Conservation (phyloP, 2,797 vertebrate species). For the Distichodus sexfasciatus region DNA sequence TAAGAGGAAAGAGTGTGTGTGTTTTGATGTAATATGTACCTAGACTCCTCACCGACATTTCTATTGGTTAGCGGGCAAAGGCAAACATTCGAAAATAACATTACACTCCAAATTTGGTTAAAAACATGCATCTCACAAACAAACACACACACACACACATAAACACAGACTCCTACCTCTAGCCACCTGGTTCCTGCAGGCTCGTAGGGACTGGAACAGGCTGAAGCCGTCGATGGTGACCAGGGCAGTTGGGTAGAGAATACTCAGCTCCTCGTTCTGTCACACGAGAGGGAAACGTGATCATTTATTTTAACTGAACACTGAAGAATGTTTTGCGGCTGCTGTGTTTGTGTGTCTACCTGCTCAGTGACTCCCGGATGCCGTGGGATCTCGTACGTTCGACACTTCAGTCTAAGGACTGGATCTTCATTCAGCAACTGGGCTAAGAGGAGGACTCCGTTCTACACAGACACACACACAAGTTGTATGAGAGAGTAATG, state of each 20-base stretch:
- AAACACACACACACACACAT: neutral
- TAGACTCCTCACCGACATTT: neutral
- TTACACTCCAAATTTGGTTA: no score
- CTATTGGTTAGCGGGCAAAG: neutral
- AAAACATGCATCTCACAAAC: no score
- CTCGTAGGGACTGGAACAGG: slow-evolving; percentile 95
- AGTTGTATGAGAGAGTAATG: no score
- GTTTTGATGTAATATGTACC: neutral
- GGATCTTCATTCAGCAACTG: slow-evolving; percentile 93
- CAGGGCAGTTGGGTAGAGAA: slow-evolving; percentile 90
- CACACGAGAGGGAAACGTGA: neutral
- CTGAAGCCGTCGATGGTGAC: slow-evolving; percentile 99
- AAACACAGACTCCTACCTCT: slow-evolving; percentile 75
- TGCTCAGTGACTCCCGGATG: slow-evolving; percentile 95
- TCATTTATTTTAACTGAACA: no score
- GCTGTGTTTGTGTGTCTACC: slow-evolving; percentile 67
- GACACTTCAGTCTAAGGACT: slow-evolving; percentile 91
- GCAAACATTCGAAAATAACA: no score
- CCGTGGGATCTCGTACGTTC: slow-evolving; percentile 94
- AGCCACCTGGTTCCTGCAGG: slow-evolving; percentile 97
- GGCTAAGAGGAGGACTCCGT: slow-evolving; percentile 89
- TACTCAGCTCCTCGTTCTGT: slow-evolving; percentile 95
- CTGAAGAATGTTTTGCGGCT: no score
- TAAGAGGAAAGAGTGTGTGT: neutral
- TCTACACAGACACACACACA: slow-evolving; percentile 66